Conservation (phyloP, 2,797 vertebrate species). For the Antrozous pallidus region DNA sequence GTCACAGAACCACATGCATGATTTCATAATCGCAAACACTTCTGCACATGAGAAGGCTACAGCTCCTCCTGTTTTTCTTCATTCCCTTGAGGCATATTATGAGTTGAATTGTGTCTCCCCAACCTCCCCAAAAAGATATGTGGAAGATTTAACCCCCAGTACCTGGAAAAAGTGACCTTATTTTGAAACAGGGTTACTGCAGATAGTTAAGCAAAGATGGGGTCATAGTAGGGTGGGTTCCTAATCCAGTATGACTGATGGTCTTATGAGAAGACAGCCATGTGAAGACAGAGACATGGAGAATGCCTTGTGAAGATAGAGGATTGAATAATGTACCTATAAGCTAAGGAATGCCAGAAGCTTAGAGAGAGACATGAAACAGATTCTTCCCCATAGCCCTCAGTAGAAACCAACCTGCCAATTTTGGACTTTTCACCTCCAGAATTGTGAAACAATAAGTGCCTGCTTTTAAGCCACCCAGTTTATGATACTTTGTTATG, state of each 20-base stretch:
- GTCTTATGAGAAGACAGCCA: not conserved
- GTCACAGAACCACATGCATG: not conserved
- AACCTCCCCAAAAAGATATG: not conserved
- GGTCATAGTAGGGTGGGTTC: not conserved
- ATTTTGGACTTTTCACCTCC: not conserved
- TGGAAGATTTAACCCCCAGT: not conserved
- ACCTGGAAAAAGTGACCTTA: not conserved
- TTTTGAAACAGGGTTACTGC: not conserved
- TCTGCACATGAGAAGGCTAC: not conserved
- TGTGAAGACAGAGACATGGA: not conserved
- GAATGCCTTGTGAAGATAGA: not conserved
- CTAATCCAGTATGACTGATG: not conserved
- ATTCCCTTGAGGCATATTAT: not conserved
- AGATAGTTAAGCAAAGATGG: not conserved
- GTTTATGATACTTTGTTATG: not conserved
- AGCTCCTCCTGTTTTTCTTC: not conserved
- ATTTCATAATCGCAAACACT: not conserved
- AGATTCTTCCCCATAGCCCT: not conserved
- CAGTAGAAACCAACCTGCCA: not conserved
- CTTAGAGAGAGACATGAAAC: not conserved
- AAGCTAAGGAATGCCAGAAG: not conserved
- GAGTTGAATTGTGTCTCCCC: not conserved
- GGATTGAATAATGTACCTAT: not conserved
- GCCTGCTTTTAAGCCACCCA: not conserved
- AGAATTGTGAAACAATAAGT: not conserved